Evolutionary conservation across 2,888 invertebrate genomes (phyloP).

Genomic region (Sphecodes monilicornis): DNA sequence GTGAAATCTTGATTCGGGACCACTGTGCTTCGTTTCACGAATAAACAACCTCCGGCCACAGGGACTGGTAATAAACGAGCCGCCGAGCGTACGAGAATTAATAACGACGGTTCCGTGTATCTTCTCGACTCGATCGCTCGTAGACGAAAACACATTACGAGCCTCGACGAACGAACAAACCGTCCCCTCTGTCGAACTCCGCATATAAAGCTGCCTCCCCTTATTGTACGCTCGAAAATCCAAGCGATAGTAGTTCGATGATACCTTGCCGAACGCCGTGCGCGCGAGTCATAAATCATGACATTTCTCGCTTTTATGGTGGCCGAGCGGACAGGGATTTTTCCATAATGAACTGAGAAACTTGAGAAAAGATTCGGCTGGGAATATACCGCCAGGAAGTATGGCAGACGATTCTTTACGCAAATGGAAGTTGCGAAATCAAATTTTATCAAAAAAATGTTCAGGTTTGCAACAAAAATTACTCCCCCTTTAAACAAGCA

Average conservation of each 20-base stretch:
- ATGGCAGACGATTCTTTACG: not conserved
- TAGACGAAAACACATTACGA: slow-evolving; percentile 38
- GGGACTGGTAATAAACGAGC: slow-evolving; percentile 21
- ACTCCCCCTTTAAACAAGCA: not conserved
- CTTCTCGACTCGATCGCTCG: slow-evolving; percentile 8
- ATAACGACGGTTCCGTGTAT: slow-evolving; percentile 26
- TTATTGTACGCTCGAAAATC: slow-evolving; percentile 18
- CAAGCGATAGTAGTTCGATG: slow-evolving; percentile 43
- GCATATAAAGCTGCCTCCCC: not conserved
- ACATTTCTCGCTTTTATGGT: slow-evolving; percentile 12
- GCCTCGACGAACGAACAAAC: slow-evolving; percentile 26
- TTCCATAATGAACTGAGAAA: slow-evolving; percentile 68
- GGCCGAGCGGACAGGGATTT: slow-evolving; percentile 44
- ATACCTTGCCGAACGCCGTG: slow-evolving; percentile 36
- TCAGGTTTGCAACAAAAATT: not conserved
- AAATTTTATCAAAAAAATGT: not conserved
- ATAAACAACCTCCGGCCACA: slow-evolving; percentile 10
- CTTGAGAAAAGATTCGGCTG: slow-evolving; percentile 26
- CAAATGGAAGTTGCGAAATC: not conserved
- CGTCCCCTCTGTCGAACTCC: not conserved
- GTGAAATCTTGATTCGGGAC: not conserved
- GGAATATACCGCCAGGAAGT: not conserved
- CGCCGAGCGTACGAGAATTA: slow-evolving; percentile 1
- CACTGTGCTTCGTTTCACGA: not conserved
- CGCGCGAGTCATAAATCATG: not conserved